Percentiles rank a stretch among this genome's conserved stretches.
These are phyloP conservation scores for Cosmia pyralina DNA, from an alignment of 2,888 invertebrate genomes.

Conservation along the genomic window DNA sequence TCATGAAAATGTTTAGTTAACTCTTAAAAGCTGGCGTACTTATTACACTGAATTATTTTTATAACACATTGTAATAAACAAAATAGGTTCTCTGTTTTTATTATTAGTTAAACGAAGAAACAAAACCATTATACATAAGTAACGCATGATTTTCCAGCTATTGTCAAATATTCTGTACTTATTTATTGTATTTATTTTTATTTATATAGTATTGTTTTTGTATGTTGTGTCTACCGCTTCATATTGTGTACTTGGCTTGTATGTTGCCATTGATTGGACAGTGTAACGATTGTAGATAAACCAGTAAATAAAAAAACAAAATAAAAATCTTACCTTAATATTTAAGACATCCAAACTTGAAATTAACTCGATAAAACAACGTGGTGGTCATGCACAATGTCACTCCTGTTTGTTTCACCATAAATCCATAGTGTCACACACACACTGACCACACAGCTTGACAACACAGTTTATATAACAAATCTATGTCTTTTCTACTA, in stretches of 20 bases:
- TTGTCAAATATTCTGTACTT: too few species aligned
- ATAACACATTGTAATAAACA: constrained; percentile 15
- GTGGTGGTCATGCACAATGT: constrained; percentile 71
- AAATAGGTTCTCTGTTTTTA: not conserved
- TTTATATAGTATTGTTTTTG: too few species aligned
- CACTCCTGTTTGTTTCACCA: constrained; percentile 67
- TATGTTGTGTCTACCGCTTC: too few species aligned
- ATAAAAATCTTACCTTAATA: constrained; percentile 80
- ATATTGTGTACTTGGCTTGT: too few species aligned
- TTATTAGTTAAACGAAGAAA: constrained; percentile 28
- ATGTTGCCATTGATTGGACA: too few species aligned
- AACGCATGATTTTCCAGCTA: too few species aligned
- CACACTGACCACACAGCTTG: constrained; percentile 71
- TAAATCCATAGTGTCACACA: constrained; percentile 77
- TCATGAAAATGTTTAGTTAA: not conserved
- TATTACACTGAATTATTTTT: constrained; percentile 16
- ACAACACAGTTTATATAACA: constrained; percentile 70
- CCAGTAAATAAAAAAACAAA: constrained; percentile 2
- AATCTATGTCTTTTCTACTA: constrained; percentile 73
- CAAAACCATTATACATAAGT: too few species aligned
- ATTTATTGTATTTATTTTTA: too few species aligned
- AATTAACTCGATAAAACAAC: constrained; percentile 68
- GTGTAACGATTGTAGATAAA: too few species aligned
- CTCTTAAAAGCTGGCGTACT: not conserved
- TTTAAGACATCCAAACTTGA: constrained; percentile 85